phyloP scores from a whole-genome alignment of 1,140 invertebrate species.

The Hypsibius dujardini region DNA sequence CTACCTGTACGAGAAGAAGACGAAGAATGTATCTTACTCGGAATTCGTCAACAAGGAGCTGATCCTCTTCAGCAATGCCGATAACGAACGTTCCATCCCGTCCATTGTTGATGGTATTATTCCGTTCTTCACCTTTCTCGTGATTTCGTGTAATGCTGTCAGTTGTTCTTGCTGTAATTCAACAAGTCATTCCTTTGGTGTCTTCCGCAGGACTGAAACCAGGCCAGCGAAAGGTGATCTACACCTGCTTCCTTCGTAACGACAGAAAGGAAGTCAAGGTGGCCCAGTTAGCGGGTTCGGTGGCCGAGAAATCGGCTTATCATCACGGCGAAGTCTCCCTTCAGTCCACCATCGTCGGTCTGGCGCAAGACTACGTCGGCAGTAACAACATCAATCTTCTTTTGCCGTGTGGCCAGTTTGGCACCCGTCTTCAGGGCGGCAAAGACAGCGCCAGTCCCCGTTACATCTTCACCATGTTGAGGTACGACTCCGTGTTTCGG shows the following conservation, averaged over 20 bases:
- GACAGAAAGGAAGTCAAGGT: slow-evolving; percentile 94
- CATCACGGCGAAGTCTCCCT: slow-evolving; percentile 93
- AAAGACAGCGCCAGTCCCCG: slow-evolving; percentile 92
- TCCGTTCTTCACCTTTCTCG: slow-evolving; percentile 16
- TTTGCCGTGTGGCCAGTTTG: slow-evolving; percentile 76
- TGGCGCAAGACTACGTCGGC: slow-evolving; percentile 96
- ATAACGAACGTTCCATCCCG: slow-evolving; percentile 91
- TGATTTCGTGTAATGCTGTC: slow-evolving; percentile 2
- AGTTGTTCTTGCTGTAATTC: slow-evolving; percentile 15
- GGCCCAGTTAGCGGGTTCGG: slow-evolving; percentile 87
- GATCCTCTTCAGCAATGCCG: slow-evolving; percentile 87
- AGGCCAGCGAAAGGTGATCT: slow-evolving; percentile 83
- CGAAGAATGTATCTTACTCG: slow-evolving; percentile 59
- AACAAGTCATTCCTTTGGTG: slow-evolving; percentile 20
- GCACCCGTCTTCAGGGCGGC: slow-evolving; percentile 53
- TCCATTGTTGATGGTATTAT: slow-evolving; percentile 62
- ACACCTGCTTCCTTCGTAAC: slow-evolving; percentile 88
- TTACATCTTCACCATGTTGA: slow-evolving; percentile 90
- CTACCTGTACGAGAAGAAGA: slow-evolving; percentile 82
- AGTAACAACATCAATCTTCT: slow-evolving; percentile 95
- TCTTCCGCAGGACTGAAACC: slow-evolving; percentile 55
- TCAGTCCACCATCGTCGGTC: slow-evolving; percentile 84
- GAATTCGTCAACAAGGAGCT: slow-evolving; percentile 96
- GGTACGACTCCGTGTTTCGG: slow-evolving; percentile 45
- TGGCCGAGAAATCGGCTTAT: slow-evolving; percentile 90